Evolutionary conservation across 37 sponge, comb jelly and placozoan genomes (phyloP).

Genomic region (Sycon ciliatum): DNA sequence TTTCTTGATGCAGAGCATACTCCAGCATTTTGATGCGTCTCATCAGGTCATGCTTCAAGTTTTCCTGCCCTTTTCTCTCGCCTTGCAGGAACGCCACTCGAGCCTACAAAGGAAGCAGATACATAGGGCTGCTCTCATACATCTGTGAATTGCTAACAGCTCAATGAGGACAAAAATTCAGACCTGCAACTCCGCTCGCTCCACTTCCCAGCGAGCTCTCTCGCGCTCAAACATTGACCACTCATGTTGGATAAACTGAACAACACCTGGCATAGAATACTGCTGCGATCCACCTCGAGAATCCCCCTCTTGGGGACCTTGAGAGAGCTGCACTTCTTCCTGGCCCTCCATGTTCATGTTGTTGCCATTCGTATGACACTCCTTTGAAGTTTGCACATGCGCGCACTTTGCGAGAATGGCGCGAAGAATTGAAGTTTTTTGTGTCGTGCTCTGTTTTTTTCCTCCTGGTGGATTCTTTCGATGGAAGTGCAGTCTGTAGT

Average conservation of each 20-base stretch:
- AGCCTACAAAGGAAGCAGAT: slow-evolving; percentile 40
- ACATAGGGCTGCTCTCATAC: too few species aligned
- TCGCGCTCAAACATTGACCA: slow-evolving; percentile 89
- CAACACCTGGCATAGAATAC: slow-evolving; percentile 91
- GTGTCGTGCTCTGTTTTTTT: too few species aligned
- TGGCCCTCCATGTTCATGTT: too few species aligned
- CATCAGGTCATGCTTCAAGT: slow-evolving; percentile 81
- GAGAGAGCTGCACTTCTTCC: too few species aligned
- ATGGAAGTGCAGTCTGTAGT: too few species aligned
- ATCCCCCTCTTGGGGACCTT: too few species aligned
- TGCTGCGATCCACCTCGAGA: too few species aligned
- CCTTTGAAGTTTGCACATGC: too few species aligned
- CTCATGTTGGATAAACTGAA: slow-evolving; percentile 92
- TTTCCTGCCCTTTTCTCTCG: slow-evolving; percentile 88
- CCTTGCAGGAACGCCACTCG: slow-evolving; percentile 95
- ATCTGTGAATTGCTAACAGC: not conserved
- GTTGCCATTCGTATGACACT: too few species aligned
- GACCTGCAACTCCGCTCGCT: slow-evolving; percentile 83
- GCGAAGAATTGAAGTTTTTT: too few species aligned
- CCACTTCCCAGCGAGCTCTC: slow-evolving; percentile 83
- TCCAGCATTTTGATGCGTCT: slow-evolving; percentile 95
- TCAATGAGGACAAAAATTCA: not conserved
- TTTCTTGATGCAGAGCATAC: slow-evolving; percentile 86
- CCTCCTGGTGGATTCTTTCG: too few species aligned
- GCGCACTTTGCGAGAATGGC: too few species aligned